Base-by-base conservation (phyloP, 2,797 vertebrate genomes). In the Sternotherus odoratus region DNA sequence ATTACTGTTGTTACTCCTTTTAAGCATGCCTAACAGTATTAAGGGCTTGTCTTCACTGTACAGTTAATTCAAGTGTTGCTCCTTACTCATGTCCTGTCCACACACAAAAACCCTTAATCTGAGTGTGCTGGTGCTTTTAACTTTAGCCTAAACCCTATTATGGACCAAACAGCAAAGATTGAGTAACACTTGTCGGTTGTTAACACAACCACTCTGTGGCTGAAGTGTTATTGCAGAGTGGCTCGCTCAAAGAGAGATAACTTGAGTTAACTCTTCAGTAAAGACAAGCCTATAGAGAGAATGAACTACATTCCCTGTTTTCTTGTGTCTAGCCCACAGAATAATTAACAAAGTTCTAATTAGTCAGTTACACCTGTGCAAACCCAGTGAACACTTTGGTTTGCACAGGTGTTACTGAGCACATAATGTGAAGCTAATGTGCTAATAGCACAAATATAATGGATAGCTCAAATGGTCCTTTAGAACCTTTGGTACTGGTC, bases 111-210 rank as follows among this genome's bases (percentile, higher is more conserved):
- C 16, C 33, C 17, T 72, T 56, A 30, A 49, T 4, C 36, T 1
- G 0, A 16, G 39, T 39, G 36, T 0, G 0, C 6, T 79, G 24
- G 63, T 74, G 43, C 15, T 26, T 63, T 16, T 12, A 1, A 5
- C 56, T 82, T 43, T 43, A 43, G 43, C 8, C 43, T 43, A 43
- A 43, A 43, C 43, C 43, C 43, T 43, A 43, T 43, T 43, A 43
- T 43, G 43, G 43, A 43, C 43, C 43, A 43, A 8, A 8, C 43
- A 43, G 43, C 12, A 66, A 60, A 87, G 36, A n/a, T 80, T 43
- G 39, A 2, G 0, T 1, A 33, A 48, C 66, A 75, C 49, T 60
- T 1, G 2, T 4, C 5, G 0, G 0, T 74, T 88, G 81, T 33
- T 72, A 60, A 77, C 46, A 53, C 39, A n/a, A 1, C 26, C 77